phyloP scores from a whole-genome alignment of 2,113 vertebrate genomes.

The Puntigrus tetrazona region DNA sequence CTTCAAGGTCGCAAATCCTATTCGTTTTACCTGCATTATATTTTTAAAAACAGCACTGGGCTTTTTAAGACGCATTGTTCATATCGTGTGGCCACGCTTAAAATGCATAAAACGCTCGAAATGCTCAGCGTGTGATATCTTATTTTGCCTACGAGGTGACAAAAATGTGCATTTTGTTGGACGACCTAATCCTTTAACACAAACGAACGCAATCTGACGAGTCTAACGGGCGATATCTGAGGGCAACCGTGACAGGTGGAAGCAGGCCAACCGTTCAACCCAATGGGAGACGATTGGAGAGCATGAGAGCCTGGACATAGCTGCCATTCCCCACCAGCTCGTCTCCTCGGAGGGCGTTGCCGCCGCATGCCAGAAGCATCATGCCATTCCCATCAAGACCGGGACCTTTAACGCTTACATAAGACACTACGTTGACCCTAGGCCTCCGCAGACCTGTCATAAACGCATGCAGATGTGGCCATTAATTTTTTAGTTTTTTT shows the following conservation, averaged over 20 bases:
- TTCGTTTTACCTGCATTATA: neutral
- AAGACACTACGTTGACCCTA: neutral
- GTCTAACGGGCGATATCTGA: neutral
- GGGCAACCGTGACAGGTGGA: neutral
- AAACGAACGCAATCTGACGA: neutral
- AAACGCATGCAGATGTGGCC: neutral
- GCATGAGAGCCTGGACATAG: conserved; percentile 27
- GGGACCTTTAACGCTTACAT: neutral
- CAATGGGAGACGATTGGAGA: neutral
- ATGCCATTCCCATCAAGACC: conserved; percentile 5
- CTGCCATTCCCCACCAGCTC: conserved; percentile 47
- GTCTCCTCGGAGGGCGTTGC: neutral
- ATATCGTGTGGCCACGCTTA: neutral
- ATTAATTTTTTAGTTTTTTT: no score
- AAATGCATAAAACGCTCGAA: neutral
- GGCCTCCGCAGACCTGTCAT: neutral
- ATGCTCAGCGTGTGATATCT: neutral
- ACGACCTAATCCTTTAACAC: neutral
- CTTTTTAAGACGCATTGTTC: no score
- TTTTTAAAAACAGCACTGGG: neutral
- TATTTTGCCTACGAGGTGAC: neutral
- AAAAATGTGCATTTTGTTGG: neutral
- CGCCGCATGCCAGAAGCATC: neutral
- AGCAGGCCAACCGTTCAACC: neutral
- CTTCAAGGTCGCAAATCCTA: neutral